phyloP scores from a whole-genome alignment of 2,113 vertebrate genomes.

The Ammodytes dubius region DNA sequence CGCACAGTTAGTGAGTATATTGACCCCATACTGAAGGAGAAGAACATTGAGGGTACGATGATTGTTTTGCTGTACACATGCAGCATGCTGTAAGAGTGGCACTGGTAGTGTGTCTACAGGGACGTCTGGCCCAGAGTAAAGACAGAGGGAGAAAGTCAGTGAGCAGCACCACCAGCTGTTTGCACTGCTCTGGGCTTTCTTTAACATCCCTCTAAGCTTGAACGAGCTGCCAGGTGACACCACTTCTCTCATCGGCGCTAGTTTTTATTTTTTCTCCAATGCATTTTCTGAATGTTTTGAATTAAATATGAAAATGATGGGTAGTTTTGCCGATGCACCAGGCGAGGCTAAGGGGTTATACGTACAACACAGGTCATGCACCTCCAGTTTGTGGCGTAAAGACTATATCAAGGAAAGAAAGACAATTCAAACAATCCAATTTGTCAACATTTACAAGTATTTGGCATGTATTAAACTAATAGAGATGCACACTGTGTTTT shows the following conservation, averaged over 20 bases:
- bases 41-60: constrained; percentile 35
- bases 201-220: constrained; percentile 72
- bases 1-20: constrained; percentile 22
- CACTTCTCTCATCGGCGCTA: constrained; percentile 43
- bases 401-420: neutral
- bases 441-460: neutral
- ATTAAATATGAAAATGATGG: constrained; percentile 17
- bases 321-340: neutral
- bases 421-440: neutral
- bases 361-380: neutral
- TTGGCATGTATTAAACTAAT: neutral
- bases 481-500: neutral
- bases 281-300: constrained; percentile 25
- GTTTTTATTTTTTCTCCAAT: constrained; percentile 12
- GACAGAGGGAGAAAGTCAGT: constrained; percentile 65
- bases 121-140: constrained; percentile 52
- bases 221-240: constrained; percentile 75
- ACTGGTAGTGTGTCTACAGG: constrained; percentile 62
- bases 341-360: neutral
- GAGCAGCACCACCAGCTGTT: constrained; percentile 70
- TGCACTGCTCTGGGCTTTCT: constrained; percentile 67
- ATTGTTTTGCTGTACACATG: constrained; percentile 68
- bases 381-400: neutral
- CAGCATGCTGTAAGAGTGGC: constrained; percentile 63
- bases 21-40: constrained; percentile 60